A percentile compares a stretch with the other conserved stretches of the same genome.
Conservation (phyloP, 2,113 vertebrate genomes). For the Onychostruthus taczanowskii region DNA sequence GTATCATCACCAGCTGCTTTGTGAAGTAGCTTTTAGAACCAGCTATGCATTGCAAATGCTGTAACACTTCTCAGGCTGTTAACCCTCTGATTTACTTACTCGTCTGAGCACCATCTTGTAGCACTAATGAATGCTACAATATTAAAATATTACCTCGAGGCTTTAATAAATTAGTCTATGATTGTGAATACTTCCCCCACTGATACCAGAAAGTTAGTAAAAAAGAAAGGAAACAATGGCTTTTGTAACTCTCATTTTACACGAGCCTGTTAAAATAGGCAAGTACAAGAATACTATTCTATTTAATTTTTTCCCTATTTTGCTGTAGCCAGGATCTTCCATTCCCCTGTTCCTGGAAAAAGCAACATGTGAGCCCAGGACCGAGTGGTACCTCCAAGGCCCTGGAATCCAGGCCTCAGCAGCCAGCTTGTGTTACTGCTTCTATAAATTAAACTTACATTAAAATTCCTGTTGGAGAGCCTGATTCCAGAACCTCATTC, state of each 20-base stretch:
- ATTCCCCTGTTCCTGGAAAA: not conserved
- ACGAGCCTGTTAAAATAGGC: fast-evolving
- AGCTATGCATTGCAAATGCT: not conserved
- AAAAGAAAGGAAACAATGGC: not conserved
- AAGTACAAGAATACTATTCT: not conserved
- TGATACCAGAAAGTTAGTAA: not conserved
- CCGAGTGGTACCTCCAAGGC: not conserved
- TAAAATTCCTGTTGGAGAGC: not conserved
- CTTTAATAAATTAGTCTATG: not conserved
- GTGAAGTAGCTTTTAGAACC: not conserved
- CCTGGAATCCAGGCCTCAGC: not conserved
- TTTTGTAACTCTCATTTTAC: not conserved
- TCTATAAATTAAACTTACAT: not conserved
- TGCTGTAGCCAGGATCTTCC: not conserved
- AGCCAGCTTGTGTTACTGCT: not conserved
- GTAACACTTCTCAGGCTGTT: not conserved
- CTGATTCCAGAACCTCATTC: not conserved
- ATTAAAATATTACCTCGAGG: not conserved
- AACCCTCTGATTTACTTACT: not conserved
- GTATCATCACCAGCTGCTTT: slow-evolving; percentile 27
- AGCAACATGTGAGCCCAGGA: fast-evolving
- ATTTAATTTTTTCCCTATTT: not conserved
- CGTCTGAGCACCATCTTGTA: not conserved
- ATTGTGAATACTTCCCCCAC: not conserved
- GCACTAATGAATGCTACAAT: not conserved